Base-by-base conservation (phyloP, 1,140 invertebrate species). In the Drosophila parabipectinata region DNA sequence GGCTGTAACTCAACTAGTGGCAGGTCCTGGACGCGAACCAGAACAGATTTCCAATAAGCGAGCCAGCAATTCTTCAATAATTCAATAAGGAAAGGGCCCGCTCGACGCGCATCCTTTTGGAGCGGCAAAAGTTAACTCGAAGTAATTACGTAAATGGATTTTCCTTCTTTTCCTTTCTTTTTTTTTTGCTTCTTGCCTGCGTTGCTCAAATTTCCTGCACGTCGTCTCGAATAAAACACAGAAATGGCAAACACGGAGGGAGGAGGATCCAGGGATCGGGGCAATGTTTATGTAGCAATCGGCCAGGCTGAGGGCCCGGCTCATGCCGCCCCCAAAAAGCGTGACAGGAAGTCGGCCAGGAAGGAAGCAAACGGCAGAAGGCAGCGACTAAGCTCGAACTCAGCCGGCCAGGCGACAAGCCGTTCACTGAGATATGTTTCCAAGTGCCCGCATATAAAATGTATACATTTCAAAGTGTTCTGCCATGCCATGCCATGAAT, bases 121-220 rank as follows among this genome's bases (percentile, higher is more conserved):
- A 26, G 60, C 57, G 66, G 72, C 75, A 79, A 88, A 88, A 77
- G 79, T 88, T 88, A 88, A 79, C 79, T 60, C 61, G 34, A 88
- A 88, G 83, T 88, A 88, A 88, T 88, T 88, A 88, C 83, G 83
- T 88, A 88, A 88, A 88, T 88, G 83, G 84, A 88, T 88, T 88
- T 89, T 77, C 66, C 37, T 50, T 32, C 52, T 30, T 21, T 45
- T 12, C 34, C n/a, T 10, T 53, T 53, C n/a, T 10, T 54, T 53
- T 53, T 37, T n/a, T 30, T 34, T 12, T 50, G 8, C 14, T 14
- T 8, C 45, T 37, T 62, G 48, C 60, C 59, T 75, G 68, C 82
- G 75, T 69, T 77, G 79, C 84, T 88, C 83, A 83, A 88, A 88
- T 88, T 88, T 88, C 83, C 83, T 89, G 79, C 80, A 88, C 83